A percentile compares a stretch with the other conserved stretches of the same genome.
Conservation (phyloP, 2,113 vertebrate species). For the Pomatostomus ruficeps region DNA sequence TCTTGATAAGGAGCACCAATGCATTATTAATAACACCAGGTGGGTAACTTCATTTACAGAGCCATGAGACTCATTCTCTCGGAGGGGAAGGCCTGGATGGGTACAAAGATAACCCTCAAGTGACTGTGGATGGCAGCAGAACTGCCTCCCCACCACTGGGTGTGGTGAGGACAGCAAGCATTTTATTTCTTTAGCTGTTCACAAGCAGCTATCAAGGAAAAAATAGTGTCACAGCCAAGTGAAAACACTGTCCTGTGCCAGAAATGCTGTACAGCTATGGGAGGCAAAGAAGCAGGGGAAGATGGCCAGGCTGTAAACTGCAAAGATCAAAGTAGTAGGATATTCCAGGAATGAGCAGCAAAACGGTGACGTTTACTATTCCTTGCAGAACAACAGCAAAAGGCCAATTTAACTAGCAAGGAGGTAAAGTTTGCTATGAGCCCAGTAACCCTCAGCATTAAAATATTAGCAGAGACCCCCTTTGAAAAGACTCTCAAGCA, state of each 20-base stretch:
- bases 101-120: background rate
- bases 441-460: background rate
- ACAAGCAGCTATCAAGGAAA: background rate
- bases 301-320: background rate
- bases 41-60: conserved; percentile 15
- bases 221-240: background rate
- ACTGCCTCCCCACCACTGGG: background rate
- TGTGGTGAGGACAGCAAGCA: accelerated
- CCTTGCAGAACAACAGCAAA: background rate
- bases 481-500: background rate
- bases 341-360: background rate
- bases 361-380: background rate
- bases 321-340: background rate
- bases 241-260: background rate
- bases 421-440: background rate
- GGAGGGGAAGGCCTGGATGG: background rate
- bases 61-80: background rate
- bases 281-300: background rate
- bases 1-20: background rate
- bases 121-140: background rate
- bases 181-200: background rate
- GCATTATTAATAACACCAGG: conserved; percentile 30
- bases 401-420: background rate
- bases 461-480: background rate
- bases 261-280: background rate